phyloP scores from a whole-genome alignment of 2,797 vertebrate genomes.

The Rhynchonycteris naso region DNA sequence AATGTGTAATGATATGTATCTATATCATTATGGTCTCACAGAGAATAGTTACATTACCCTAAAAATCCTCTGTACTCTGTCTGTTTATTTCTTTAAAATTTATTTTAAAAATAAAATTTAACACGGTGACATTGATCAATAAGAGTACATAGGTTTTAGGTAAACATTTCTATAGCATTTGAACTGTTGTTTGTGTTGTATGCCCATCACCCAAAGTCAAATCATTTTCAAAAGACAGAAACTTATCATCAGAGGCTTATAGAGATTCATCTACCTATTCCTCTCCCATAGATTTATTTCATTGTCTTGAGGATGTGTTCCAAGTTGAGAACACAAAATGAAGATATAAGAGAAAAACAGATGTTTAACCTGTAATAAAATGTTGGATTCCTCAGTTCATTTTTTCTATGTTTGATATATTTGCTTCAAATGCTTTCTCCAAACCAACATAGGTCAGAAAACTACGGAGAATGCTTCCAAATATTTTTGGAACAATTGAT shows the following conservation, averaged over 20 bases:
- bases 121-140: no score
- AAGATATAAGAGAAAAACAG: neutral
- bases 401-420: neutral
- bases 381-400: neutral
- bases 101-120: no score
- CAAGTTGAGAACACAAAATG: neutral
- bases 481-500: neutral
- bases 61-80: neutral
- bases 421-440: conserved; percentile 37
- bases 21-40: neutral
- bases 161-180: no score
- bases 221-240: neutral
- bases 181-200: no score
- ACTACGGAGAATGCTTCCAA: neutral
- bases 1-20: neutral
- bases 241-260: neutral
- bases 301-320: neutral
- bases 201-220: no score
- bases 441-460: conserved; percentile 2
- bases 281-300: neutral
- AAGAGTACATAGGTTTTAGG: no score
- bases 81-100: neutral
- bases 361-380: neutral
- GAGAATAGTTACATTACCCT: neutral
- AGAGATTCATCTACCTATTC: neutral